Conservation (phyloP, 2,888 invertebrate genomes). For the Alsophila aescularia region DNA sequence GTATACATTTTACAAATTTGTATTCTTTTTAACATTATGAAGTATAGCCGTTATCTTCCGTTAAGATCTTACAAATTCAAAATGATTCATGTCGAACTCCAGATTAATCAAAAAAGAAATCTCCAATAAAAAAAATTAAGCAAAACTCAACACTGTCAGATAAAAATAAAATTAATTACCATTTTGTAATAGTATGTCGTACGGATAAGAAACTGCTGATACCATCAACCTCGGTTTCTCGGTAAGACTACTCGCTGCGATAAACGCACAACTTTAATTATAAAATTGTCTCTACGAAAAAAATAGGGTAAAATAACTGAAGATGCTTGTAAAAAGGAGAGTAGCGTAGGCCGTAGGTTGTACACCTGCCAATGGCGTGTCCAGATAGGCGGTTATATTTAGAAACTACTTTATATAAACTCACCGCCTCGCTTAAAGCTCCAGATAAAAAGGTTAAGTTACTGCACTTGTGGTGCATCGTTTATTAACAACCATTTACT, state of each 20-base stretch:
- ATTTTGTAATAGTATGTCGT: constrained; percentile 55
- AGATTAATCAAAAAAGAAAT: constrained; percentile 15
- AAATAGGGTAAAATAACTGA: constrained; percentile 60
- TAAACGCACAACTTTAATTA: constrained; percentile 76
- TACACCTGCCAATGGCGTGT: constrained; percentile 82
- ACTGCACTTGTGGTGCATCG: constrained; percentile 70
- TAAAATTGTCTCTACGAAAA: constrained; percentile 73
- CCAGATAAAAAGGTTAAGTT: constrained; percentile 77
- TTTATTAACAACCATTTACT: constrained; percentile 80
- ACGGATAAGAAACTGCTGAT: constrained; percentile 60
- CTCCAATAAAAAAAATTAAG: constrained; percentile 3
- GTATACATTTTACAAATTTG: too few relatives aligned
- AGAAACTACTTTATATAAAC: constrained; percentile 83
- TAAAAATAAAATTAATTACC: constrained; percentile 56
- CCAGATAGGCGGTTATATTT: constrained; percentile 82
- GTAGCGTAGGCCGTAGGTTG: constrained; percentile 71
- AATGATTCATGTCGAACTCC: not conserved
- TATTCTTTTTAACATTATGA: not conserved
- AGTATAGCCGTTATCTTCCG: not conserved
- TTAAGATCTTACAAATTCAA: not conserved
- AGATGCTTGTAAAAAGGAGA: constrained; percentile 64
- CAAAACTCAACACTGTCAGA: constrained; percentile 14
- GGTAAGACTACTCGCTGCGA: constrained; percentile 56
- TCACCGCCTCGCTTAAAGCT: constrained; percentile 76
- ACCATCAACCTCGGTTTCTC: constrained; percentile 64